Evolutionary conservation across 2,797 vertebrate genomes (phyloP), one percentile per base, ranked within the genome.

Genomic region (Tapera naevia): DNA sequence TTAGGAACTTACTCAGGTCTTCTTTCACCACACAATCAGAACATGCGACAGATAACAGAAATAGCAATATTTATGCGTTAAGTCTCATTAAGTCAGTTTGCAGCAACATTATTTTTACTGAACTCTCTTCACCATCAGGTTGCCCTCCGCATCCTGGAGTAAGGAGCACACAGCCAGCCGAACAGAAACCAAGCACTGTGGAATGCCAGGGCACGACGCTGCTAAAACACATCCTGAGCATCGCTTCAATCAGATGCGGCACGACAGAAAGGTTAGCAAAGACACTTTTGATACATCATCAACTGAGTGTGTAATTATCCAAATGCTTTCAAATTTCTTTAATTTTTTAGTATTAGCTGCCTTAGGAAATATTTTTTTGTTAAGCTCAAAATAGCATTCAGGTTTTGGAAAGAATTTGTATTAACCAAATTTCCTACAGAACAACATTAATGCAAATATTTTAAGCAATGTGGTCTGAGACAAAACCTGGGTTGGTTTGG

Each of bases 231-330:
- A 53, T 7, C 78, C 58, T 4, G 8, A 85, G 56, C 25, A 19
- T 33, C 9, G 0, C 39, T 54, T 32, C 10, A 0, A 32, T 1
- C 14, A 18, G 1, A 27, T 2, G 3, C 1, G 3, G 60, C 39
- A 32, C 2, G 4, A 82, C 5, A 1, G n/a, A 84, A 53, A 76
- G 60, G 46, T n/a, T 56, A 75, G 66, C 70, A 45, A 37, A 61
- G 50, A 14, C 48, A 30, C 45, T 35, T 87, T 5, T 66, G 28
- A 50, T 37, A 51, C 17, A 2, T 51, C 12, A 25, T 41, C 80
- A 45, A 50, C 51, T 15, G 4, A 86, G 53, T 1, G 0, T 43
- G 64, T 13, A 58, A 45, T 71, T 82, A 92, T 14, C 56, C 51
- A 61, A 85, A 61, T 3, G 18, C 61, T 75, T 88, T 39, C 78